A percentile compares a stretch with the other conserved stretches of the same genome.
Conservation (phyloP, 2,797 vertebrate genomes). For the Phoeniculus purpureus region DNA sequence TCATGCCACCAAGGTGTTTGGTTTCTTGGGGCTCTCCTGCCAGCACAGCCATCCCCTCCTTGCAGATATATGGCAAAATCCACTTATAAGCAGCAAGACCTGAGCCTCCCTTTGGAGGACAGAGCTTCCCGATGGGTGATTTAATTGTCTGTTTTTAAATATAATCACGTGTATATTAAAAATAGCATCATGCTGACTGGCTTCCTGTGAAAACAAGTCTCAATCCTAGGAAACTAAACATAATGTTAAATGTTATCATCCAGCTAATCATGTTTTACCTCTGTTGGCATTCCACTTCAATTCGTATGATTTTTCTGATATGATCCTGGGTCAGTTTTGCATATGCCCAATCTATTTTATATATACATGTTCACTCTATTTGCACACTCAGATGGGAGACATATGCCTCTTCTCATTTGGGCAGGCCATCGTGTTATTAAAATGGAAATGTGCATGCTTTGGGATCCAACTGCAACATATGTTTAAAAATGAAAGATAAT, state of each 20-base stretch:
- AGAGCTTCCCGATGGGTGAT: not conserved
- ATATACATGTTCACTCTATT: slow-evolving; percentile 65
- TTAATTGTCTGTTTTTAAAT: slow-evolving; percentile 32
- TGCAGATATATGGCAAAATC: not conserved
- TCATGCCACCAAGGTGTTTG: not conserved
- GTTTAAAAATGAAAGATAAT: slow-evolving; percentile 75
- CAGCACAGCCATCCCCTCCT: not conserved
- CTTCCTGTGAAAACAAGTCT: slow-evolving; percentile 36
- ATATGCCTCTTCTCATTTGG: slow-evolving; percentile 69
- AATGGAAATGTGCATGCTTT: slow-evolving; percentile 69
- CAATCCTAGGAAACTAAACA: slow-evolving; percentile 26
- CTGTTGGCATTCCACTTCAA: slow-evolving; percentile 28
- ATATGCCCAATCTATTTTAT: slow-evolving; percentile 67
- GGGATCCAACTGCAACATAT: slow-evolving; percentile 62
- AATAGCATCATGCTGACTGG: not conserved
- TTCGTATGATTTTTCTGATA: slow-evolving; percentile 53
- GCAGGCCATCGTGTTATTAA: slow-evolving; percentile 71
- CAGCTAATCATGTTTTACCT: slow-evolving; percentile 49
- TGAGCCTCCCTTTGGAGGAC: not conserved
- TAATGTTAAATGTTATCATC: slow-evolving; percentile 35
- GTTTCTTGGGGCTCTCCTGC: not conserved
- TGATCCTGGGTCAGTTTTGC: slow-evolving; percentile 65
- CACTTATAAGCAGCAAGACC: accelerated
- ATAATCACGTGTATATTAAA: not conserved
- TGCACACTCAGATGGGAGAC: slow-evolving; percentile 72